Percentiles rank a stretch among this genome's conserved stretches.
Conservation (phyloP, 2,113 vertebrate species). For the Myocastor coypus region DNA sequence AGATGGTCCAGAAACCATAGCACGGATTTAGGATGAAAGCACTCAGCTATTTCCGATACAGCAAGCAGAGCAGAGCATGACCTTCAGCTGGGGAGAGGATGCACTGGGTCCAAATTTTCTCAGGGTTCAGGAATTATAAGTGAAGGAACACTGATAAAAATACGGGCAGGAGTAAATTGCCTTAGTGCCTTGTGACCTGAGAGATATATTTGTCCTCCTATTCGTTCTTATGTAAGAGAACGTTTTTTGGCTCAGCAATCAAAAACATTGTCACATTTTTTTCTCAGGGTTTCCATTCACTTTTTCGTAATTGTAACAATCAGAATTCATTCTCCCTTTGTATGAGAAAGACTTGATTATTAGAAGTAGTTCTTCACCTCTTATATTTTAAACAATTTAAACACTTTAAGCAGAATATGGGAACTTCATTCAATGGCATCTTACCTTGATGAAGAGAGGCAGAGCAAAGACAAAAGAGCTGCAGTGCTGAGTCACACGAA, state of each 20-base stretch:
- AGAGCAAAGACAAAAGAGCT: neutral
- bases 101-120: neutral
- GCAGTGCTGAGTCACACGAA: accelerated
- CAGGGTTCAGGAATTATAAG: slow-evolving; percentile 71
- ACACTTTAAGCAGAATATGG: neutral
- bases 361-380: neutral
- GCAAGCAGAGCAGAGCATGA: slow-evolving; percentile 64
- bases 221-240: slow-evolving; percentile 59
- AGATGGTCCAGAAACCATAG: slow-evolving; percentile 66
- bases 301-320: slow-evolving; percentile 15
- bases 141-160: slow-evolving; percentile 61
- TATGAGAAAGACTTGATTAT: neutral
- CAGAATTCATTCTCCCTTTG: neutral
- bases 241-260: slow-evolving; percentile 38
- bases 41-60: slow-evolving; percentile 70
- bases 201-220: slow-evolving; percentile 25
- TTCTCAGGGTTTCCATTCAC: neutral
- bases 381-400: neutral
- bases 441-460: neutral
- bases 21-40: slow-evolving; percentile 72
- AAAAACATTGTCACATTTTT: slow-evolving; percentile 29
- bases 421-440: accelerated
- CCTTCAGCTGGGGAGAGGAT: slow-evolving; percentile 56
- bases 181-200: slow-evolving; percentile 66
- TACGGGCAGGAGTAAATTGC: slow-evolving; percentile 75